Conservation (phyloP, 1,140 invertebrate species). For the Luehdorfia chinensis region DNA sequence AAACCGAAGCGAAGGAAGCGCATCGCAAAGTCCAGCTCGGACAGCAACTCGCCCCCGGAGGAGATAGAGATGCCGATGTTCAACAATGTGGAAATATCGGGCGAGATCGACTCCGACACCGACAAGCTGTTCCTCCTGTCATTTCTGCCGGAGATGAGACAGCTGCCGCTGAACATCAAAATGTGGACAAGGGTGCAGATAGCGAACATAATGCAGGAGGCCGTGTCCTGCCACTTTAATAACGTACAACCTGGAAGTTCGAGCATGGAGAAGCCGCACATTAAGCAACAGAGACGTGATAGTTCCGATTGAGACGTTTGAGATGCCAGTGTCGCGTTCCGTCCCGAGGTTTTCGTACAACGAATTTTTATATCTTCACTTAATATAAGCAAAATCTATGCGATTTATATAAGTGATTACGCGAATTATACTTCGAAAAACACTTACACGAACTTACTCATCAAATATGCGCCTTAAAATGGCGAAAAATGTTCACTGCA, state of each 20-base stretch:
- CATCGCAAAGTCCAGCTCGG: constrained; percentile 27
- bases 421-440: too few relatives aligned
- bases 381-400: too few relatives aligned
- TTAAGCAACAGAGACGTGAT: constrained; percentile 35
- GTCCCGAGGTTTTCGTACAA: background rate
- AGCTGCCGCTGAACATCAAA: constrained; percentile 56
- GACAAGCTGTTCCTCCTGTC: constrained; percentile 60
- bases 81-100: constrained; percentile 30
- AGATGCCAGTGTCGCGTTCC: background rate
- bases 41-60: constrained; percentile 30
- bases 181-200: constrained; percentile 68
- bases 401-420: too few relatives aligned
- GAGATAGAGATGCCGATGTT: constrained; percentile 51
- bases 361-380: too few relatives aligned
- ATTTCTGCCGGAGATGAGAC: constrained; percentile 60
- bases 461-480: too few relatives aligned
- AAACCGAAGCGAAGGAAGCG: constrained; percentile 30
- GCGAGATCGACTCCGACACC: constrained; percentile 42
- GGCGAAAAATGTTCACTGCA: too few relatives aligned
- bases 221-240: constrained; percentile 48
- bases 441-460: too few relatives aligned
- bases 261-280: constrained; percentile 13
- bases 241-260: constrained; percentile 28
- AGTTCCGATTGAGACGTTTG: constrained; percentile 26
- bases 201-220: constrained; percentile 63